These are phyloP conservation scores for Aphidoletes aphidimyza DNA, from an alignment of 2,888 invertebrate species.

Conservation along the genomic window DNA sequence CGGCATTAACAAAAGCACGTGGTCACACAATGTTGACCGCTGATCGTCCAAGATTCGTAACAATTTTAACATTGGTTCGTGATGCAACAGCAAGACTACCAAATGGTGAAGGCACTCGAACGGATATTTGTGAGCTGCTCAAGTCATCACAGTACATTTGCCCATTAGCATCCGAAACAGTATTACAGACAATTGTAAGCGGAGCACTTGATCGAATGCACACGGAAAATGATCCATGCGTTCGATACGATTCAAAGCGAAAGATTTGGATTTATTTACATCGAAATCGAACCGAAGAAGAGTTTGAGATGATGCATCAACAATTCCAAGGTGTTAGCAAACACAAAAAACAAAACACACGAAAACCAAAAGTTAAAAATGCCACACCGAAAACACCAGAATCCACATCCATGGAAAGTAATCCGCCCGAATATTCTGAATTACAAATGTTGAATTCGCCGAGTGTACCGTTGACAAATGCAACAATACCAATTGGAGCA, in stretches of 20 bases:
- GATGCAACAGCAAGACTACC: slow-evolving; percentile 94
- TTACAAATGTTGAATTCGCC: not conserved
- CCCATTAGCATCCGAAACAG: slow-evolving; percentile 66
- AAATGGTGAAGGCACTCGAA: slow-evolving; percentile 92
- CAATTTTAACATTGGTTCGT: slow-evolving; percentile 88
- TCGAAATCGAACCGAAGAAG: slow-evolving; percentile 72
- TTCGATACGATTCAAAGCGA: slow-evolving; percentile 89
- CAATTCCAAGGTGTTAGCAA: slow-evolving; percentile 74
- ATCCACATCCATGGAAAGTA: not conserved
- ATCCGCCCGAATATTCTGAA: not conserved
- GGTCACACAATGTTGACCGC: slow-evolving; percentile 86
- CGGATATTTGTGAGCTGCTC: slow-evolving; percentile 89
- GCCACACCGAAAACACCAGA: slow-evolving; percentile 53
- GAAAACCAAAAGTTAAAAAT: slow-evolving; percentile 60
- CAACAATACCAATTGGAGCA: not conserved
- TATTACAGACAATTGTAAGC: slow-evolving; percentile 81
- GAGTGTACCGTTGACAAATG: not conserved
- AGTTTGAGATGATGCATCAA: slow-evolving; percentile 76
- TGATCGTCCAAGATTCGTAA: slow-evolving; percentile 89
- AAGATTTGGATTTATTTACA: slow-evolving; percentile 98
- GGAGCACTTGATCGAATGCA: slow-evolving; percentile 91
- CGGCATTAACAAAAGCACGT: slow-evolving; percentile 73
- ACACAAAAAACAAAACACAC: slow-evolving; percentile 65
- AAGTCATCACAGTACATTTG: slow-evolving; percentile 78
- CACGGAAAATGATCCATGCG: slow-evolving; percentile 89